These are phyloP conservation scores for Apamea monoglypha DNA, from an alignment of 2,888 invertebrate species.

Conservation along the genomic window DNA sequence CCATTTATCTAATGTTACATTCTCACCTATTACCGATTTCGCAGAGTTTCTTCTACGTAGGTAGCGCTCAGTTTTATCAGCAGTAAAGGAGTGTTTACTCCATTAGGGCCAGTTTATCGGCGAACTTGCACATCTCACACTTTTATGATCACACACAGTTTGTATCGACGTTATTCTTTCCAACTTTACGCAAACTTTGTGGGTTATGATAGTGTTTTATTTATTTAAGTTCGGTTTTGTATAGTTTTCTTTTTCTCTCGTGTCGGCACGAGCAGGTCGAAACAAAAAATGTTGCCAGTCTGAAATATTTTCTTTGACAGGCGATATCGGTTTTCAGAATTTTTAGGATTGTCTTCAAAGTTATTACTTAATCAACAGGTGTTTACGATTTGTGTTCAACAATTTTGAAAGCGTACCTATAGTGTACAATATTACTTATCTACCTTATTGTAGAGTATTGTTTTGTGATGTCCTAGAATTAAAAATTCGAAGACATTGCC, in stretches of 20 bases:
- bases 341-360: neutral
- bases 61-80: constrained; percentile 43
- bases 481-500: no score
- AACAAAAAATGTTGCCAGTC: no score
- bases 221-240: constrained; percentile 38
- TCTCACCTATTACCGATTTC: constrained; percentile 48
- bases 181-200: constrained; percentile 48
- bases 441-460: neutral
- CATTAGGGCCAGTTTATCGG: constrained; percentile 56
- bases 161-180: constrained; percentile 47
- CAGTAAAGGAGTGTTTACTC: constrained; percentile 43
- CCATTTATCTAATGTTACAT: constrained; percentile 25
- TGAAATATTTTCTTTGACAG: neutral
- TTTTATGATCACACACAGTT: constrained; percentile 56
- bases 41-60: constrained; percentile 23
- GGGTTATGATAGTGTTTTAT: constrained; percentile 44
- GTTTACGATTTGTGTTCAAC: neutral
- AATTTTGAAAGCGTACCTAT: neutral
- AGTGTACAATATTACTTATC: neutral
- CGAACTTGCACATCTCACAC: constrained; percentile 55
- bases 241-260: neutral
- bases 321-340: neutral
- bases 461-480: neutral
- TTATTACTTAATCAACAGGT: neutral
- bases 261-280: neutral